Evolutionary conservation across 2,113 vertebrate species (phyloP), one percentile per base, ranked within the genome.

Genomic region (Himantopus leucocephalus): DNA sequence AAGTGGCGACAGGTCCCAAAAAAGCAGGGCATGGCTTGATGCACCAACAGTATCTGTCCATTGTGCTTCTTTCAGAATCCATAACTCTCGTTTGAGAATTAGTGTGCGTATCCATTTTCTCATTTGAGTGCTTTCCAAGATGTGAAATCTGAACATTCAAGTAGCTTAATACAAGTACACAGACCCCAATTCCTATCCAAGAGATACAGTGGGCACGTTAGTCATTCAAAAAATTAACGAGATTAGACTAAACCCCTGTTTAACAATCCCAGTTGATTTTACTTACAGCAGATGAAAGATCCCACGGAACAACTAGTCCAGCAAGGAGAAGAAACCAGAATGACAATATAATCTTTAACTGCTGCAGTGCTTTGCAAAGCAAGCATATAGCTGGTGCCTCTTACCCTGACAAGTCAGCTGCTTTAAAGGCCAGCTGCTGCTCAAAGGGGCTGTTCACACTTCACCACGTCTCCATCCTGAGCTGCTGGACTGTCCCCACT

Each of bases 121-220:
- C 1, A 1, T n/a, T 35, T 30, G 12, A 86, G 30, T 0, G 0
- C 35, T 70, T 62, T 81, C 52, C 52, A 80, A 52, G 37, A 76
- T 24, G 24, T 24, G n/a, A 91, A 93, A 91, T 47, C 37, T 39
- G 19, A 95, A 77, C 2, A 2, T 34, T 53, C 22, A 62, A 43
- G 50, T 29, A 73, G 19, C 45, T 85, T 79, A 58, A 83, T 10
- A 63, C 29, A 84, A 92, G 66, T 19, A 86, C 34, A 60, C 4
- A 27, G 16, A 21, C 16, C 27, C 10, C 34, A 66, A 3, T 73
- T 86, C 52, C 92, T 72, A 84, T 84, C 32, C 34, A 62, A 72
- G 34, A n/a, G 48, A 77, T 52, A 58, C 2, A 63, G 45, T 12
- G 19, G 39, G 14, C 52, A 58, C 5, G 1, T 41, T 14, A 56